These are phyloP conservation scores for Apistogramma diplotaenia DNA, from an alignment of 2,113 vertebrate genomes.

Conservation along the genomic window DNA sequence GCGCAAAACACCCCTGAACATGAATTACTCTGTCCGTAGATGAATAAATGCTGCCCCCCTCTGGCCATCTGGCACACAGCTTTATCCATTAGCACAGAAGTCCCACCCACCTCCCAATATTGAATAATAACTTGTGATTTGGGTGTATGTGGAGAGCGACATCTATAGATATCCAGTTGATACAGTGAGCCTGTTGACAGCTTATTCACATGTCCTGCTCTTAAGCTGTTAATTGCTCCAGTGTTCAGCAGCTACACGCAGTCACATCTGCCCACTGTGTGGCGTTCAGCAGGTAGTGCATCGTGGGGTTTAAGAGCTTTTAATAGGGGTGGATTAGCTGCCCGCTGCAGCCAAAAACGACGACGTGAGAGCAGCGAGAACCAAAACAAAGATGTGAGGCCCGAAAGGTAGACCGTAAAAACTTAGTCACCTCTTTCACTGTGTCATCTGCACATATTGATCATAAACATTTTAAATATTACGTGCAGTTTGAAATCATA, in stretches of 20 bases:
- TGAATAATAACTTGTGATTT: background rate
- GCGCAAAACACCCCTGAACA: background rate
- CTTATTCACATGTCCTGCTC: background rate
- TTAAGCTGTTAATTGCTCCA: background rate
- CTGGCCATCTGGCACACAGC: conserved; percentile 4
- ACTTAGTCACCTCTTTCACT: background rate
- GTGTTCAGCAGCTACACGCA: background rate
- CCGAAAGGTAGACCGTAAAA: background rate
- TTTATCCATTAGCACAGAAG: background rate
- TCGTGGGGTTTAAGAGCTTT: background rate
- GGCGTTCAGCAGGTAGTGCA: background rate
- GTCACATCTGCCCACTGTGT: background rate
- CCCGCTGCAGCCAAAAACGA: background rate
- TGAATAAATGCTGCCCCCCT: conserved; percentile 14
- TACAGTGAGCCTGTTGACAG: background rate
- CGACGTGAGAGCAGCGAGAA: background rate
- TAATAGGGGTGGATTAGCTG: background rate
- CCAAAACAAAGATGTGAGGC: background rate
- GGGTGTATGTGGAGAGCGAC: background rate
- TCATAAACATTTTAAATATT: background rate
- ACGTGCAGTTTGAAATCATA: background rate
- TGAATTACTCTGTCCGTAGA: background rate
- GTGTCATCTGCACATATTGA: background rate
- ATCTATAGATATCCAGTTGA: background rate
- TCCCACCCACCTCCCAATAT: background rate